A percentile compares a stretch with the other conserved stretches of the same genome.
These are phyloP conservation scores for Dryocosmus kuriphilus DNA, from an alignment of 2,888 invertebrate species.

Conservation along the genomic window DNA sequence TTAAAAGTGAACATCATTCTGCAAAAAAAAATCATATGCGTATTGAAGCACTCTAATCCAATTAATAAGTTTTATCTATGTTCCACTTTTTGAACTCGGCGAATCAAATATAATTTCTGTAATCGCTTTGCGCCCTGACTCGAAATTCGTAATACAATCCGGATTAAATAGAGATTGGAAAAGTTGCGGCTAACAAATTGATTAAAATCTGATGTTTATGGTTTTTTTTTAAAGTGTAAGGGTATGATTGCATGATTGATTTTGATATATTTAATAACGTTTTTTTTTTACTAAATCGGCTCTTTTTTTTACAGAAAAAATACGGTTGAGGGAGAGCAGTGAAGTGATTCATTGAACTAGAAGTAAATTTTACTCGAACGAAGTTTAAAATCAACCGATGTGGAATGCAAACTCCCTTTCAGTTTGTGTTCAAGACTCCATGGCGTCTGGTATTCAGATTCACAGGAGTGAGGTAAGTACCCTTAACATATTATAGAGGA, in stretches of 20 bases:
- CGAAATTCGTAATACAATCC: neutral
- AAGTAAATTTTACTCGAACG: neutral
- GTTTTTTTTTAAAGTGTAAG: neutral
- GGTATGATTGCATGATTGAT: neutral
- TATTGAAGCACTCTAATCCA: too few species aligned
- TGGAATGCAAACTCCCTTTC: constrained; percentile 11
- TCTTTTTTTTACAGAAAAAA: neutral
- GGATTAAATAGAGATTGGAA: neutral
- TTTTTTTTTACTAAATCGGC: too few species aligned
- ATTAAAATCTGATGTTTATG: neutral
- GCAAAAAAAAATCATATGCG: too few species aligned
- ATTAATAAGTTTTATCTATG: neutral
- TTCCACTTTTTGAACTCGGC: neutral
- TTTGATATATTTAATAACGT: too few species aligned
- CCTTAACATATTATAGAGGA: neutral
- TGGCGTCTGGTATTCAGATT: constrained; percentile 17
- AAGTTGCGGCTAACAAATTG: neutral
- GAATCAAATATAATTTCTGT: neutral
- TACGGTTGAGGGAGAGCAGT: neutral
- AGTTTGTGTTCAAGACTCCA: neutral
- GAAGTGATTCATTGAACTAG: neutral
- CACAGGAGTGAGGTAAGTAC: constrained; percentile 3
- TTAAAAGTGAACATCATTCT: neutral
- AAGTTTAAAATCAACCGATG: neutral
- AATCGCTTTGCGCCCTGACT: neutral